Conservation (phyloP, 2,113 vertebrate species). For the Gymnocephalus cernua region DNA sequence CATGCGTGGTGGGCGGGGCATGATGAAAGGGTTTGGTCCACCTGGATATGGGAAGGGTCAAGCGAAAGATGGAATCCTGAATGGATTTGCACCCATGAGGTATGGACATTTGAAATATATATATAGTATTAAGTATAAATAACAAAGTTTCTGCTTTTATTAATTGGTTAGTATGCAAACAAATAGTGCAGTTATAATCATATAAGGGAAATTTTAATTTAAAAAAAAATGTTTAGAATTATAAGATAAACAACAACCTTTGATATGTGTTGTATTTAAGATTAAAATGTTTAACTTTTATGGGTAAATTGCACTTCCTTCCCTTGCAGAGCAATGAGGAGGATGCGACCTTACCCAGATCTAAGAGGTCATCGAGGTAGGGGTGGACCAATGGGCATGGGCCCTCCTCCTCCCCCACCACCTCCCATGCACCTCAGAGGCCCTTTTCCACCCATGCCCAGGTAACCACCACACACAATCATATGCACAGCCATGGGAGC, state of each 20-base stretch:
- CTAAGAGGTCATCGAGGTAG: slow-evolving; percentile 72
- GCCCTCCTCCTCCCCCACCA: slow-evolving; percentile 73
- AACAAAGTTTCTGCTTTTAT: not conserved
- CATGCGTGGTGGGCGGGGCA: slow-evolving; percentile 76
- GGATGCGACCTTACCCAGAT: slow-evolving; percentile 83
- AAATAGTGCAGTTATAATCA: not conserved
- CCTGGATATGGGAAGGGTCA: slow-evolving; percentile 74
- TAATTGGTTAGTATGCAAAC: not conserved
- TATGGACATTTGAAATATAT: slow-evolving; percentile 34
- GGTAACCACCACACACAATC: slow-evolving; percentile 57
- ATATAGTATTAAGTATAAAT: not conserved
- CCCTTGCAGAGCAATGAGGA: slow-evolving; percentile 79
- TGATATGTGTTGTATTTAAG: not conserved
- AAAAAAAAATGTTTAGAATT: not conserved
- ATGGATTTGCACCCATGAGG: slow-evolving; percentile 84
- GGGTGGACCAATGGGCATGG: slow-evolving; percentile 74
- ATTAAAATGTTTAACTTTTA: not conserved
- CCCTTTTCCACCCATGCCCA: slow-evolving; percentile 79
- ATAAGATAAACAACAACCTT: not conserved
- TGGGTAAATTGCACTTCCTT: slow-evolving; percentile 12
- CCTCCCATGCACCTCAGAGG: slow-evolving; percentile 78
- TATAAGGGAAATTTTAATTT: not conserved
- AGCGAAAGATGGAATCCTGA: slow-evolving; percentile 72
- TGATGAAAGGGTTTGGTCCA: slow-evolving; percentile 80
- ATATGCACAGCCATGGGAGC: not conserved